Evolutionary conservation across 1,140 invertebrate species (phyloP).

Genomic region (Danaus melanippus): DNA sequence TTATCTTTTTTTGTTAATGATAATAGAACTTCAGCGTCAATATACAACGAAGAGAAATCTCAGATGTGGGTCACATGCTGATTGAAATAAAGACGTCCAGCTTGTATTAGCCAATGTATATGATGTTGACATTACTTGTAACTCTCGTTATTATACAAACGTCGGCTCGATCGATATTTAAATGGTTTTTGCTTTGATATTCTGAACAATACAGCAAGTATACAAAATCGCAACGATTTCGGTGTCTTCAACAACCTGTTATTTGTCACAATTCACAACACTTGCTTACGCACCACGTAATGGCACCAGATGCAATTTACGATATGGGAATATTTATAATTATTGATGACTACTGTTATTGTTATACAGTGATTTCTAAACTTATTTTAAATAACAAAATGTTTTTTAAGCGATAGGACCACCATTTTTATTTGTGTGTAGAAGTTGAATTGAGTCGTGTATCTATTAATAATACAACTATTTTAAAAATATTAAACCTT

Average conservation of each 20-base stretch:
- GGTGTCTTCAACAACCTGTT: slow-evolving; percentile 70
- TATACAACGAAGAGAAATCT: slow-evolving; percentile 67
- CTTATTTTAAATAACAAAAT: slow-evolving; percentile 44
- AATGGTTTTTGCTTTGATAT: no score
- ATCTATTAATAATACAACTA: slow-evolving; percentile 37
- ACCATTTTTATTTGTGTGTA: slow-evolving; percentile 70
- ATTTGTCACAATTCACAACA: slow-evolving; percentile 59
- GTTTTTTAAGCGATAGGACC: slow-evolving; percentile 55
- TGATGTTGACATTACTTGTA: no score
- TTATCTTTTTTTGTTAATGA: slow-evolving; percentile 16
- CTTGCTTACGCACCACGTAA: slow-evolving; percentile 50
- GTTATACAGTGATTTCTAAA: slow-evolving; percentile 26
- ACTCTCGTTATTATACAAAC: no score
- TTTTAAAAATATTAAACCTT: slow-evolving; percentile 1
- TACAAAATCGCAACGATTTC: slow-evolving; percentile 56
- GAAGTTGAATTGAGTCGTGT: slow-evolving; percentile 65
- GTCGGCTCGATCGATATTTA: no score
- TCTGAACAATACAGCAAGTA: slow-evolving; percentile 43
- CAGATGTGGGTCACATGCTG: slow-evolving; percentile 76
- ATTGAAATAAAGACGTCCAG: slow-evolving; percentile 50
- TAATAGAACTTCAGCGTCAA: slow-evolving; percentile 31
- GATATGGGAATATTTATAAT: slow-evolving; percentile 31
- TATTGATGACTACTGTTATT: slow-evolving; percentile 28
- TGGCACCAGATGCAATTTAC: slow-evolving; percentile 37
- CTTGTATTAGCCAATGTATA: slow-evolving; percentile 16